Base-by-base conservation (phyloP, 1,140 invertebrate genomes). In the Diorhabda carinulata region DNA sequence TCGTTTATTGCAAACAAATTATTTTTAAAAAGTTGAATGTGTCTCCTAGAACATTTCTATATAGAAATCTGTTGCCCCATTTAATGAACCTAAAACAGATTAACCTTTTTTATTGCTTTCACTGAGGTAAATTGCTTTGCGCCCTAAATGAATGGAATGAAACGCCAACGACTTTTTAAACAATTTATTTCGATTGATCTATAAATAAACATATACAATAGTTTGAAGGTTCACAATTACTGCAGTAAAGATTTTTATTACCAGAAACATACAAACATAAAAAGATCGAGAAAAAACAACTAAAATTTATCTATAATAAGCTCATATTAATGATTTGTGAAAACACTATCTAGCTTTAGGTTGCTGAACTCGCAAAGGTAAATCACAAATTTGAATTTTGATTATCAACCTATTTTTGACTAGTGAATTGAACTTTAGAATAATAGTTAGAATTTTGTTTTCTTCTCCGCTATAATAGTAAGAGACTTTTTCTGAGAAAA, bases 131-230 rank as follows among this genome's bases (percentile, higher is more conserved):
- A n/a, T 7, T n/a, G 2, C 52, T 56, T 56, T 56, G 52, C 2
- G 2, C 2, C 52, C 6, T 7, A 56, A 56, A 6, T 56, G 52
- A 56, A 56, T 2, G 25, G 25, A 60, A 60, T 8, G 25, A 60
- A n/a, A 40, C 7, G 7, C 5, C 7, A 60, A 60, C 58, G 6
- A 40, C 10, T 64, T 57, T 64, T 64, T 44, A 64, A 64, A 57
- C 56, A 52, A 64, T 64, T 56, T 64, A 64, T 64, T 63, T 64
- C 43, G 61, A 62, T 62, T 62, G 63, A 64, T 64, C 63, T 47
- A 64, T 64, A 64, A 64, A 57, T 64, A 64, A 64, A 56, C 63
- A 64, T 64, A 64, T 44, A 64, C 47, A 52, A 52, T 52, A 52
- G 6, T 52, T 52, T 52, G n/a, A 52, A n/a, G 3, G 6, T 8